Base-by-base conservation (phyloP, 2,888 invertebrate species). In the Stenotaenia linearis region DNA sequence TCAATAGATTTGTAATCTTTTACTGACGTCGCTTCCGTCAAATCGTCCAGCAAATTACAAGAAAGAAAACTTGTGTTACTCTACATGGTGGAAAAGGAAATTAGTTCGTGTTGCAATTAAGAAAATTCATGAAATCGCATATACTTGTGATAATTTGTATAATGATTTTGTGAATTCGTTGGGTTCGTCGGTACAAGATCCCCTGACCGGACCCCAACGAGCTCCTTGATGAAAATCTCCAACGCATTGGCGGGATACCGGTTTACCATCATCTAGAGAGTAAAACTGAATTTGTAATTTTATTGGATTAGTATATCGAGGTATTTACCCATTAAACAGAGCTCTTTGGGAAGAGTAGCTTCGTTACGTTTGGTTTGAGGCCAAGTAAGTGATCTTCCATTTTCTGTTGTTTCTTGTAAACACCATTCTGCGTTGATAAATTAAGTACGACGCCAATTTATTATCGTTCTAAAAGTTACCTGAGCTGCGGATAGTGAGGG, bases 221-320 rank as follows among this genome's bases (percentile, higher is more conserved):
- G 77, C 77, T 1, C 77, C 77, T 35, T 21, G 35, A 9, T n/a
- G 23, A 77, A 35, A 77, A 35, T 77, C 77, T 21, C 77, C 77
- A 2, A 37, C 18, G 18, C 77, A 77, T 35, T 77, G 18, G 0
- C 77, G 40, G n/a, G 18, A 35, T 0, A 37, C 35, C 35, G 30
- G 18, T 37, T 25, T 35, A 4, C 37, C 77, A 15, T 35, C 15
- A 7, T 75, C 75, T 75, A 28, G 1, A 75, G 9, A 5, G 35
- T 10, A 75, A 28, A 9, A n/a, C n/a, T 40, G 40, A 40, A 40
- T 15, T 40, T 40, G 15, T 40, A 40, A 15, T 40, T 40, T 56
- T 23, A 23, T 21, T n/a, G n/a, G 12, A 5, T 50, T 50, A 50
- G 18, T n/a, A 4, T 50, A 18, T 5, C 18, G 1, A n/a, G n/a